Evolutionary conservation across 2,888 invertebrate genomes (phyloP), one percentile per base, ranked within the genome.

Genomic region (Parelbella ahira): DNA sequence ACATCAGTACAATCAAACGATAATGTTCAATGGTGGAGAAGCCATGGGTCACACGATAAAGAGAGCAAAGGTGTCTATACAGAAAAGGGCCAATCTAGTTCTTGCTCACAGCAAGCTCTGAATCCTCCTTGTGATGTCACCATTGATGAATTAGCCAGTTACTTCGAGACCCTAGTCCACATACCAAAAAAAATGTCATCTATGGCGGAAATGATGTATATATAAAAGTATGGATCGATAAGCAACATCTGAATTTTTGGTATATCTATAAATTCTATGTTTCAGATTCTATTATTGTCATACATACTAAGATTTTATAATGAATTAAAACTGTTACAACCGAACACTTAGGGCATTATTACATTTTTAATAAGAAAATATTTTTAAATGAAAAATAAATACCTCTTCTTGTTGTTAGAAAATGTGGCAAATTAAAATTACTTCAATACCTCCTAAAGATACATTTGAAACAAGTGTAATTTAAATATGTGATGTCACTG

Each of bases 191-290:
- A 98, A 79, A 98, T 98, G 97, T 97, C 97, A 30, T 92, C 93
- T 44, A 97, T 97, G 97, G 97, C 97, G 45, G 97, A 97, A 89
- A 97, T 97, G 97, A 98, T 97, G 97, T 98, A 98, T 74, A 97
- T 96, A 83, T 95, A 30, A 29, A 15, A 8, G 9, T 1, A 29
- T 15, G n/a, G n/a, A n/a, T n/a, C n/a, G n/a, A n/a, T n/a, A n/a
- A n/a, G n/a, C n/a, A n/a, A n/a, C n/a, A n/a, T n/a, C n/a, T n/a
- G n/a, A n/a, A n/a, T n/a, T n/a, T n/a, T n/a, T n/a, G n/a, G n/a
- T n/a, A n/a, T n/a, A n/a, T n/a, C n/a, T n/a, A n/a, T n/a, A n/a
- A n/a, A n/a, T n/a, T n/a, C n/a, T n/a, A n/a, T n/a, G n/a, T n/a
- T n/a, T n/a, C n/a, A n/a, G n/a, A n/a, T n/a, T n/a, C n/a, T n/a